phyloP scores from a whole-genome alignment of 2,888 invertebrate genomes.

The Thumatha senex region DNA sequence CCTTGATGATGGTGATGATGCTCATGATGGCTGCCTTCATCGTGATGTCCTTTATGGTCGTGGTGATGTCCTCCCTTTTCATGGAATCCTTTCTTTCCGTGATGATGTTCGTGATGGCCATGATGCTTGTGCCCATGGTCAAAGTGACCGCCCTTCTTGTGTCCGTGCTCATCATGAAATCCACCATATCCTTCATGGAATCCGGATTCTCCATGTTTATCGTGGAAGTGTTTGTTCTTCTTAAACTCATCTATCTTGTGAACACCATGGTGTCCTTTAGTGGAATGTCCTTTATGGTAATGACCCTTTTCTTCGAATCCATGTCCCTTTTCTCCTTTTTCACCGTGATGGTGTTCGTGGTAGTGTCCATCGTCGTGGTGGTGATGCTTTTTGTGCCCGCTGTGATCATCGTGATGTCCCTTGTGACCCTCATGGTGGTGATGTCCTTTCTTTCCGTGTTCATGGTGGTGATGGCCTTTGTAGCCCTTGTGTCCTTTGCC shows the following conservation, averaged over 20 bases:
- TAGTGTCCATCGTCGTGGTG: constrained; percentile 87
- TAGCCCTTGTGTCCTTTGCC: constrained; percentile 88
- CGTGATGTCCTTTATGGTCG: constrained; percentile 91
- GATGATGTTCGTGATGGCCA: constrained; percentile 89
- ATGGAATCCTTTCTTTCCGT: constrained; percentile 91
- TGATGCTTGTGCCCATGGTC: constrained; percentile 91
- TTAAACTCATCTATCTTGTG: constrained; percentile 93
- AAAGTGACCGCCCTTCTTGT: constrained; percentile 91
- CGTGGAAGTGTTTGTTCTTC: constrained; percentile 93
- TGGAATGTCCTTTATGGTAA: constrained; percentile 92
- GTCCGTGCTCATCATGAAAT: constrained; percentile 89
- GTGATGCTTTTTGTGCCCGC: constrained; percentile 85
- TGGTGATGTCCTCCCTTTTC: constrained; percentile 92
- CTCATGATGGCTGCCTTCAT: constrained; percentile 89
- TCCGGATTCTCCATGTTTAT: constrained; percentile 91
- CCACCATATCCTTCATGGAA: constrained; percentile 90
- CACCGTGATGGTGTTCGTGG: constrained; percentile 85
- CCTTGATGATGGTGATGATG: constrained; percentile 89
- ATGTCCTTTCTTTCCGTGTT: constrained; percentile 88
- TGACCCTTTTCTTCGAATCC: constrained; percentile 84
- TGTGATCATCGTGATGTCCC: constrained; percentile 84
- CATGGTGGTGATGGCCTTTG: constrained; percentile 86
- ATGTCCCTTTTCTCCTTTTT: constrained; percentile 85
- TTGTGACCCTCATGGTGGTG: constrained; percentile 87
- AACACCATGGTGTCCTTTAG: constrained; percentile 92